Conservation (phyloP, 2,797 vertebrate genomes). For the Eulemur mongoz region DNA sequence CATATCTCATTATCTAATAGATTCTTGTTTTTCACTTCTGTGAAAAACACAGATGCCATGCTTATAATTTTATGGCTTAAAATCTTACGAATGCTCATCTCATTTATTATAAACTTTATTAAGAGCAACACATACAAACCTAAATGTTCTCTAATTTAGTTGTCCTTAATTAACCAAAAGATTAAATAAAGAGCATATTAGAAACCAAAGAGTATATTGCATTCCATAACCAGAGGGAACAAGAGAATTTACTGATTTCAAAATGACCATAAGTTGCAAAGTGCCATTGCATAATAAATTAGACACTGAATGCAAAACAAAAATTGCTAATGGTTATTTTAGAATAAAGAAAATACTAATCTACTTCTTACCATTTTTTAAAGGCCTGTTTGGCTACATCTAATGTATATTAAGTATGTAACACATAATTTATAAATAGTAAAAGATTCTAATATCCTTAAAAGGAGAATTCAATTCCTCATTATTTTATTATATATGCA, state of each 20-base stretch:
- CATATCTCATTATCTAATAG: slow-evolving; percentile 16
- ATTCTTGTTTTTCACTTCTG: slow-evolving; percentile 25
- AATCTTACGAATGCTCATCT: not conserved
- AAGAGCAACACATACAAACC: not conserved
- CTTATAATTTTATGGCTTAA: slow-evolving; percentile 34
- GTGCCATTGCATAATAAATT: not conserved
- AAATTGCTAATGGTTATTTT: not conserved
- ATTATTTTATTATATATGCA: not conserved
- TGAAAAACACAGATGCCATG: not conserved
- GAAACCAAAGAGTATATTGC: not conserved
- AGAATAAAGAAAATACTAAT: not conserved
- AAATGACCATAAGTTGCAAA: not conserved
- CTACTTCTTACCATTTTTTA: not conserved
- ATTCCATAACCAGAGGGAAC: not conserved
- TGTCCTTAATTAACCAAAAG: slow-evolving; percentile 54
- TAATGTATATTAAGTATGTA: not conserved
- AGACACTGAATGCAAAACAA: not conserved
- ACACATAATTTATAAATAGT: not conserved
- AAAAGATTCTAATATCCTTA: not conserved
- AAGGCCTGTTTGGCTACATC: not conserved
- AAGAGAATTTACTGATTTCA: not conserved
- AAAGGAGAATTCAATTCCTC: not conserved
- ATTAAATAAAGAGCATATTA: slow-evolving; percentile 22
- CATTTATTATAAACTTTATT: slow-evolving; percentile 46
- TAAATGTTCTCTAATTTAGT: not conserved